phyloP scores from a whole-genome alignment of 2,113 vertebrate genomes.

The Varanus komodoensis region DNA sequence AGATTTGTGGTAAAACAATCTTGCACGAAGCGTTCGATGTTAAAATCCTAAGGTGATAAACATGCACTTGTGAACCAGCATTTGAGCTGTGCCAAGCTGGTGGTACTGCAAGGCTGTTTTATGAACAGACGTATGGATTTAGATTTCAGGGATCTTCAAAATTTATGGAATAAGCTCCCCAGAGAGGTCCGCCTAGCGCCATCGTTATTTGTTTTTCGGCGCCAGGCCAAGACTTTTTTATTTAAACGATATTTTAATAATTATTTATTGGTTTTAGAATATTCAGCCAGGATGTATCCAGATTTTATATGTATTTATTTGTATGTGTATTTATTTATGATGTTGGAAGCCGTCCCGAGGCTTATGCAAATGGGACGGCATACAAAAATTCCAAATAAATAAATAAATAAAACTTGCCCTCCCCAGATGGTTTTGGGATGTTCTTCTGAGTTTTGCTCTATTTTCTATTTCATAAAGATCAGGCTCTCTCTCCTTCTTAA shows the following conservation, averaged over 20 bases:
- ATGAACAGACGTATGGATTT: not conserved
- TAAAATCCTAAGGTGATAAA: not conserved
- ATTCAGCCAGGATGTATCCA: too few relatives aligned
- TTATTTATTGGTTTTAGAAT: too few relatives aligned
- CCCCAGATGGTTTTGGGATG: constrained; percentile 33
- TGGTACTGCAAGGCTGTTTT: not conserved
- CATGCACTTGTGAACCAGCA: not conserved
- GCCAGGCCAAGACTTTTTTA: too few relatives aligned
- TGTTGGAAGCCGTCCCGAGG: too few relatives aligned
- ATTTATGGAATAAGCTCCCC: too few relatives aligned
- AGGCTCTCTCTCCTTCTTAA: not conserved
- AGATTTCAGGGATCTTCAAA: not conserved
- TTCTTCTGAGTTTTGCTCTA: not conserved
- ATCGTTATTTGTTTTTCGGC: too few relatives aligned
- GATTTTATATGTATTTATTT: too few relatives aligned
- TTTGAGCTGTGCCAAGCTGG: not conserved
- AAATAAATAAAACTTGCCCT: not conserved
- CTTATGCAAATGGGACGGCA: too few relatives aligned
- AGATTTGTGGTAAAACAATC: not conserved
- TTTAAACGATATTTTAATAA: too few relatives aligned
- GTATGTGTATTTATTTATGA: too few relatives aligned
- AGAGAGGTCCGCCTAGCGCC: too few relatives aligned
- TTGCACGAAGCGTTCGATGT: not conserved
- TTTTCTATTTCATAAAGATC: not conserved
- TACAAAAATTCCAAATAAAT: too few relatives aligned